Evolutionary conservation across 2,113 vertebrate genomes (phyloP), one percentile per base, ranked within the genome.

Genomic region (Cyanoramphus novaezelandiae): DNA sequence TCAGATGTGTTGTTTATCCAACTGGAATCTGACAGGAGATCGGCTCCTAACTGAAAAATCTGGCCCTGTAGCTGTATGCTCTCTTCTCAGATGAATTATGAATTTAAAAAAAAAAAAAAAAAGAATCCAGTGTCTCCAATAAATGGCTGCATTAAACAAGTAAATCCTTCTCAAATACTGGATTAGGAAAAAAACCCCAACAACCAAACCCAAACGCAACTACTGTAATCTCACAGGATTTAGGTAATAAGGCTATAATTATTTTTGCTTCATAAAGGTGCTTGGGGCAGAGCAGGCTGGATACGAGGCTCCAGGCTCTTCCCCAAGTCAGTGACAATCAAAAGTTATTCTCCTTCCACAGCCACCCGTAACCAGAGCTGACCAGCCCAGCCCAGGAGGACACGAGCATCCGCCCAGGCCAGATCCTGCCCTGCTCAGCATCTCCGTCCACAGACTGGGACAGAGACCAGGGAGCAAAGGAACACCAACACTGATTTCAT

Each of bases 101-200:
- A 89, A 87, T 83, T 78, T 1, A 25, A 28, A 81, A 74, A 64
- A 43, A 29, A 84, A 25, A 80, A 89, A 52, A 55, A 12, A 31
- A 57, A 3, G 39, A 84, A 28, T 43, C 20, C 41, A 57, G 33
- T 71, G 44, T 85, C 93, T 94, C 59, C 68, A 95, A 47, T 80
- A 90, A 93, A 75, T 41, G 17, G 31, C 43, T 88, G 46, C 29
- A 91, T 82, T 96, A 94, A 92, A 95, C 43, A 89, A 84, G 55
- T 62, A 96, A 95, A 95, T 91, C 74, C 47, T 86, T 82, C 71
- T 96, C 82, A 95, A 94, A 70, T 50, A 77, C 11, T 50, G 59
- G 75, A 88, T 80, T 75, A 93, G 25, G 11, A 43, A 63, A 71
- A 64, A 49, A 27, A 88, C 62, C 78, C 28, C 13, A 23, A n/a